Evolutionary conservation across 2,113 vertebrate genomes (phyloP), one percentile per base, ranked within the genome.

Genomic region (Benitochromis conjunctus): DNA sequence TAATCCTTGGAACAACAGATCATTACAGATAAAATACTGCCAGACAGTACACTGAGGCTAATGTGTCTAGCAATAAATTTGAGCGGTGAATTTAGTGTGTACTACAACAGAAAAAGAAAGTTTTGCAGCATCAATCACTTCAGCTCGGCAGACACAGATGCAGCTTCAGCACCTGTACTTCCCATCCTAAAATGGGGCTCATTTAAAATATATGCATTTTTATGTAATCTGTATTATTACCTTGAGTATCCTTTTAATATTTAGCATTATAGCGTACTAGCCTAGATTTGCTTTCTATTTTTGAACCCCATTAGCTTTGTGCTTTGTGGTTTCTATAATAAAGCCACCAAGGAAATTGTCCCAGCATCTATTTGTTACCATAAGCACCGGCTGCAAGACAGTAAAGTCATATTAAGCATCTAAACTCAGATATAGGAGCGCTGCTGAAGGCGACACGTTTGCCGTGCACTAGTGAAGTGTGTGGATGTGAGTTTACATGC

Each of bases 351-450:
- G 26, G 76, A 78, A 18, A 19, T 76, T 53, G 46, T 53, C 46
- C 71, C 26, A 82, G 36, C 64, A 77, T 38, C 21, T 80, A 19
- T 89, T 84, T 86, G 77, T 82, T 79, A 79, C 58, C 56, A 51
- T 79, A 85, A 87, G 64, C 86, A 82, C 86, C 60, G 31, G 76
- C 54, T n/a, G 21, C 9, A 18, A 60, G 36, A 85, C 82, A 82
- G 83, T 85, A 87, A 91, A 86, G 38, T 41, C 41, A 41, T 83
- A 84, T 87, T 82, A 86, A 66, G 80, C 60, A 14, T 71, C 78
- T 51, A 66, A 86, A 88, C 31, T 26, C 31, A 51, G 77, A 85
- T 19, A 12, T 31, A 51, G 24, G 55, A 69, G 43, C 62, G 57
- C 55, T 82, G 14, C 80, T 12, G 21, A 82, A 89, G 43, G 64